Evolutionary conservation across 2,888 invertebrate genomes (phyloP).

Genomic region (Diarsia mendica): DNA sequence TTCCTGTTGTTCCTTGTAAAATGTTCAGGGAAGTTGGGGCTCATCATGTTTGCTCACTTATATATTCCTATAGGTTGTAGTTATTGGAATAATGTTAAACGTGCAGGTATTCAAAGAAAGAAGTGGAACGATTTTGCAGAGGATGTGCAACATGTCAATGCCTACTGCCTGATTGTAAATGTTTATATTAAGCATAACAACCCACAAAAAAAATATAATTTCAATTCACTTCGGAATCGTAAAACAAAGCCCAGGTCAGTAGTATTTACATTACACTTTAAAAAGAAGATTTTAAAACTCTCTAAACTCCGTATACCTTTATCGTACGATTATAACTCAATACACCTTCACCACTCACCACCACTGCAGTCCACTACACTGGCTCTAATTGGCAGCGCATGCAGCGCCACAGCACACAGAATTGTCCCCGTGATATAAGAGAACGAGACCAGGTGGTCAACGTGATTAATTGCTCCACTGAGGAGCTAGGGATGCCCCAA

Average conservation of each 20-base stretch:
- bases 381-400: slow-evolving; percentile 66
- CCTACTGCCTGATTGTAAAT: too few relatives aligned
- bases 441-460: slow-evolving; percentile 83
- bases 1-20: slow-evolving; percentile 35
- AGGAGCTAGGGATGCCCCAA: slow-evolving; percentile 75
- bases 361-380: slow-evolving; percentile 27
- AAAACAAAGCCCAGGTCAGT: not conserved
- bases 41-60: slow-evolving; percentile 2
- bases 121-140: not conserved
- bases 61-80: slow-evolving; percentile 7
- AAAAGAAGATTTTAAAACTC: not conserved
- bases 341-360: not conserved
- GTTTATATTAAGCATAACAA: not conserved
- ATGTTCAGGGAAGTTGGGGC: slow-evolving; percentile 16
- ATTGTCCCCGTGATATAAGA: slow-evolving; percentile 74
- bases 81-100: slow-evolving; percentile 13
- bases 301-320: not conserved
- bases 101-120: not conserved
- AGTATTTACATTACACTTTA: not conserved
- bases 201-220: not conserved
- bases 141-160: not conserved
- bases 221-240: too few relatives aligned
- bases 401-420: slow-evolving; percentile 40
- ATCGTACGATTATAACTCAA: slow-evolving; percentile 2
- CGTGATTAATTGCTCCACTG: slow-evolving; percentile 84